Evolutionary conservation across 2,797 vertebrate genomes (phyloP).

Genomic region (Dryobates pubescens): DNA sequence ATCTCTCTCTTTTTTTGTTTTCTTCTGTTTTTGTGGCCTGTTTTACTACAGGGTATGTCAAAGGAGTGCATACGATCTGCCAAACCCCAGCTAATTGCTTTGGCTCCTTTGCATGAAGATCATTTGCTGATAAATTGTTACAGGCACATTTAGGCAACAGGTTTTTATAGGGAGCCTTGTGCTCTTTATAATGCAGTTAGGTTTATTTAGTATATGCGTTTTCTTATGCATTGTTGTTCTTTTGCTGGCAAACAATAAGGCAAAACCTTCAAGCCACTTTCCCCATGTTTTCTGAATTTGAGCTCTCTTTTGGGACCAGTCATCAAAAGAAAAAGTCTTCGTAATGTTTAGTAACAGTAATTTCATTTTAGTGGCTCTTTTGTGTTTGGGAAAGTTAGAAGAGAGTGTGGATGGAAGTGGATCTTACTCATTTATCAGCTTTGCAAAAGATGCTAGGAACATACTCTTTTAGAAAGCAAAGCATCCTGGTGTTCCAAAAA

Average conservation of each 20-base stretch:
- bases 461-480: not conserved
- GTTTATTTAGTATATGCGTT: constrained; percentile 24
- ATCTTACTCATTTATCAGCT: not conserved
- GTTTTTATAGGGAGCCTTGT: constrained; percentile 34
- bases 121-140: constrained; percentile 47
- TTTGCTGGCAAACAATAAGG: not conserved
- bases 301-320: not conserved
- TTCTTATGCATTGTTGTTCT: not conserved
- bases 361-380: not conserved
- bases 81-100: constrained; percentile 30
- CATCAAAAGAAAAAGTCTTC: not conserved
- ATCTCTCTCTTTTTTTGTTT: not conserved
- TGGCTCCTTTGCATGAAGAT: constrained; percentile 38
- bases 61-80: not conserved
- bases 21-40: not conserved
- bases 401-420: not conserved
- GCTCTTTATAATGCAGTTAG: constrained; percentile 32
- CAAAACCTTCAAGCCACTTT: not conserved
- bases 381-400: not conserved
- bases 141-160: constrained; percentile 27
- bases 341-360: not conserved
- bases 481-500: not conserved
- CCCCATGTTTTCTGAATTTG: not conserved
- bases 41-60: not conserved
- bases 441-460: not conserved